Percentiles rank a stretch among this genome's conserved stretches.
phyloP scores from a whole-genome alignment of 2,113 vertebrate species.

The Heteronetta atricapilla region DNA sequence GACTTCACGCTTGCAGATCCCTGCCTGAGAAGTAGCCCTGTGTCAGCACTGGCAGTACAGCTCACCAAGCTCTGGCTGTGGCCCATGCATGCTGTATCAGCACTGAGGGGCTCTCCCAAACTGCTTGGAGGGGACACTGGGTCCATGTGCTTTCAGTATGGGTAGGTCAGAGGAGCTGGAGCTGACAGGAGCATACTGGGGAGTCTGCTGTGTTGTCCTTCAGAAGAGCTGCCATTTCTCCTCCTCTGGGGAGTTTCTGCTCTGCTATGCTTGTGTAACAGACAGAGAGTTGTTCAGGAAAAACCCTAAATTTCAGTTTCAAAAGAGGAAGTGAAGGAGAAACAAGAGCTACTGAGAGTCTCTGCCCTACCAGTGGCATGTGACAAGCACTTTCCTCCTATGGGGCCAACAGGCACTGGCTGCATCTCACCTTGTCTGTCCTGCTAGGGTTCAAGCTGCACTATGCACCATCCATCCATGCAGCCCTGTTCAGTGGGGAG shows the following conservation, averaged over 20 bases:
- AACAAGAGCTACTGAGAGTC: background rate
- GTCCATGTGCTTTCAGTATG: background rate
- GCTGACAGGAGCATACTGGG: background rate
- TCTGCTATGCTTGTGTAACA: background rate
- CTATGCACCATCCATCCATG: background rate
- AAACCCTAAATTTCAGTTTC: background rate
- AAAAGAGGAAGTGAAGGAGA: background rate
- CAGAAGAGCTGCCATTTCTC: background rate
- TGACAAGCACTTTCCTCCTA: background rate
- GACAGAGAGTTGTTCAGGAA: background rate
- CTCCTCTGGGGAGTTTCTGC: background rate
- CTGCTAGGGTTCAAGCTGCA: background rate
- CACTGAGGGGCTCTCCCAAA: background rate
- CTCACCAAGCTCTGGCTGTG: background rate
- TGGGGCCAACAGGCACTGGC: background rate
- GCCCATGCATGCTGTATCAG: background rate
- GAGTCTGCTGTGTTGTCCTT: background rate
- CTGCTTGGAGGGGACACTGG: background rate
- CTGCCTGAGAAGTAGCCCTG: background rate
- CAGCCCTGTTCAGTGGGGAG: background rate
- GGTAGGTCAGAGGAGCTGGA: background rate
- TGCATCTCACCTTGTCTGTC: background rate
- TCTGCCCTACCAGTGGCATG: background rate
- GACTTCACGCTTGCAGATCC: background rate
- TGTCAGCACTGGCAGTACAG: background rate